Base-by-base conservation (phyloP, 2,888 invertebrate species). In the Cephonodes hylas region DNA sequence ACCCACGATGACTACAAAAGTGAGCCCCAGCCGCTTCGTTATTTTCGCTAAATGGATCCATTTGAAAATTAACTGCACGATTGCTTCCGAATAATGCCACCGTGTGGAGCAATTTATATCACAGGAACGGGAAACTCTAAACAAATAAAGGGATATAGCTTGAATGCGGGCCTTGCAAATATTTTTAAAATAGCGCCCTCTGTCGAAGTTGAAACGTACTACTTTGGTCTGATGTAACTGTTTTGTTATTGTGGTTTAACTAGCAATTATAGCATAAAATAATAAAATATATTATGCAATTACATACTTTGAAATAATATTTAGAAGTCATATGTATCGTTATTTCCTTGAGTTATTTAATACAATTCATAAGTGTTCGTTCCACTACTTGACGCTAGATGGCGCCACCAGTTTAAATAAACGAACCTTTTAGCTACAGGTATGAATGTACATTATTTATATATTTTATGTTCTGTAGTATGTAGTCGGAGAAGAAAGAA, bases 31-130 rank as follows among this genome's bases (percentile, higher is more conserved):
- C 72, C 69, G 71, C 74, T 77, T 77, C 79, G 73, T 87, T 88
- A 85, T 88, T 85, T 85, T 82, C 80, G 78, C 84, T 88, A 88
- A 90, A 89, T 89, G 86, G 79, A 71, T 83, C 85, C 84, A 88
- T 90, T 89, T 85, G 77, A 80, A 87, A 88, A 89, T 89, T 89
- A 89, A 87, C 86, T 89, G 87, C 88, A 81, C 88, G 83, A 88
- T 88, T 88, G 85, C 87, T 84, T 82, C 78, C 79, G 79, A 83
- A 88, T 86, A 90, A 89, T 85, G 80, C 71, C 80, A 75, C 71
- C 73, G 74, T 80, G 77, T 77, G 74, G 74, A 77, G 77, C 75
- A 75, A 79, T 83, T 80, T 81, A 77, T 76, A 78, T 77, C 79
- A 75, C 71, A 68, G 73, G 71, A 46, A 61, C 34, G 38, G 58